Evolutionary conservation across 1,140 invertebrate genomes (phyloP), one percentile per base, ranked within the genome.

Genomic region (Orchestia grillus): DNA sequence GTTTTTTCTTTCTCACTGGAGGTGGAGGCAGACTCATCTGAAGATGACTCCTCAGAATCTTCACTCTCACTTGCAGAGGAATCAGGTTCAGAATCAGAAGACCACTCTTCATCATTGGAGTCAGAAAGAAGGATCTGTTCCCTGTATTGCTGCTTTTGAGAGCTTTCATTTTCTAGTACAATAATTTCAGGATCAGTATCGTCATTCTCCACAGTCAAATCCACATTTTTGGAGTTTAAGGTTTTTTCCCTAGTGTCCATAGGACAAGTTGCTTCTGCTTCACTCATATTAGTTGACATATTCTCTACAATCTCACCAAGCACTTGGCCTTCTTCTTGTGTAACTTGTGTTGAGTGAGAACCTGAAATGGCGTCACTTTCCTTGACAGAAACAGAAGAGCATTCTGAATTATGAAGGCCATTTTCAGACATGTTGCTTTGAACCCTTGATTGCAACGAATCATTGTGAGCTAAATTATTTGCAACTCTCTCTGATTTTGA

Each of bases 71-170:
- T 44, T 90, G n/a, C 41, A 90, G 28, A 11, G 41, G 88, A 90
- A 44, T 90, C 88, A 90, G 88, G 36, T 42, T 90, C 88, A 42
- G 88, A 90, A 43, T 90, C 88, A 90, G 88, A 90, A 4, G 88
- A 42, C 41, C 23, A 42, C 15, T 19, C 87, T 87, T 41, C 88
- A 42, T 90, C 88, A 90, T 36, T 90, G 42, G 88, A 90, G 41
- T 42, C 41, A 90, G 42, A 41, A 90, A 90, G 11, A 44, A 90
- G 88, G 4, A 3, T 23, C 88, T 90, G 88, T 44, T 42, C 28
- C 43, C 88, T 90, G 43, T 90, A 90, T 4, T 42, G 4, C 42
- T 42, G 43, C 41, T 41, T 90, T 28, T 41, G 43, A 28, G 41
- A 16, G 16, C n/a, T 90, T 3, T 90, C 88, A 90, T 41, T 41